Evolutionary conservation across 2,113 vertebrate species (phyloP).

Genomic region (Octodon degus): DNA sequence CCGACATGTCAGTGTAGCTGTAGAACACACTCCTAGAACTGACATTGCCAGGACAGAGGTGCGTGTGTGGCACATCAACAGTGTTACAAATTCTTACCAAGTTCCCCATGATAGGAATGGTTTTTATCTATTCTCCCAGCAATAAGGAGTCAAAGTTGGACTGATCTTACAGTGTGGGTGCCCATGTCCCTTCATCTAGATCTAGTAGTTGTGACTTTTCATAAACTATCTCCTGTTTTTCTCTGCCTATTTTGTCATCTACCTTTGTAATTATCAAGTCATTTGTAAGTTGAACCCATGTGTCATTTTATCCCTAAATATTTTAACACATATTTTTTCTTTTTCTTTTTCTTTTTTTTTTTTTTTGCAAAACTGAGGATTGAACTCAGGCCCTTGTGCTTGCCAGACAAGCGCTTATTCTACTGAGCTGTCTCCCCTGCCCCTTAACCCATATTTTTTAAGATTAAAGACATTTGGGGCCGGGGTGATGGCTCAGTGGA

Average conservation of each 20-base stretch:
- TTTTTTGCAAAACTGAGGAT: no score
- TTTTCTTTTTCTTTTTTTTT: not conserved
- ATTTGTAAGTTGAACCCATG: conserved; percentile 34
- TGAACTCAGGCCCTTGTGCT: no score
- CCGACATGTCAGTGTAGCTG: not conserved
- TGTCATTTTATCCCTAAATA: conserved; percentile 28
- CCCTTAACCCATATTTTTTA: not conserved
- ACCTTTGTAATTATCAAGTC: conserved; percentile 11
- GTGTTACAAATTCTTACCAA: not conserved
- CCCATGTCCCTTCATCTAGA: not conserved
- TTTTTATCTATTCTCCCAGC: not conserved
- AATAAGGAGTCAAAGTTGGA: not conserved
- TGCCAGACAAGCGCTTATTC: no score
- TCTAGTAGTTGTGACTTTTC: not conserved
- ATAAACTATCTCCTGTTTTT: not conserved
- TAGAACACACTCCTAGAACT: not conserved
- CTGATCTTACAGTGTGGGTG: not conserved
- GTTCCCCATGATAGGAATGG: not conserved
- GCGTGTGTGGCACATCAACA: not conserved
- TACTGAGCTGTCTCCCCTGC: no score
- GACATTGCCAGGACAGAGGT: not conserved
- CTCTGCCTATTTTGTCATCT: not conserved
- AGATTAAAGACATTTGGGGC: conserved; percentile 3
- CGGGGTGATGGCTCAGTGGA: no score
- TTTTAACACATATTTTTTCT: not conserved